phyloP scores from a whole-genome alignment of 2,113 vertebrate genomes.

The Hyla sarda region DNA sequence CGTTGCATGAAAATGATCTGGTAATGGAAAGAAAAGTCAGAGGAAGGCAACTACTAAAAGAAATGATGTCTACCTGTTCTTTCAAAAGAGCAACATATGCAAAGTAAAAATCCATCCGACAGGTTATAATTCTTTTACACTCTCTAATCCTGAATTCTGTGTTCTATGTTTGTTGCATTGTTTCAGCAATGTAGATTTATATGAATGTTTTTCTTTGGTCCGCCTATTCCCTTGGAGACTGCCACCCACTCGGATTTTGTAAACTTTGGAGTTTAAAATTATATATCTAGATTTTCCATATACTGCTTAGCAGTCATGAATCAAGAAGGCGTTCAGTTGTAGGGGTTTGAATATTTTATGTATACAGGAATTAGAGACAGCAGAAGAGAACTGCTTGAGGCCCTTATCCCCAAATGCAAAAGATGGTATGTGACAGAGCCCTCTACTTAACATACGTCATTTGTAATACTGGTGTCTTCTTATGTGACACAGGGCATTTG shows the following conservation, averaged over 20 bases:
- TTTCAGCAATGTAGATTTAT: slow-evolving; percentile 26
- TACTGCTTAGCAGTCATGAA: background rate
- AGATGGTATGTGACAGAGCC: background rate
- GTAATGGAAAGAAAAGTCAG: slow-evolving; percentile 40
- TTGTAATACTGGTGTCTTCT: background rate
- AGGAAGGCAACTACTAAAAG: slow-evolving; percentile 25
- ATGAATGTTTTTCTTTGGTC: background rate
- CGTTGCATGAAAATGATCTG: slow-evolving; percentile 58
- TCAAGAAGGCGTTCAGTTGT: background rate
- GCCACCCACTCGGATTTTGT: slow-evolving; percentile 6
- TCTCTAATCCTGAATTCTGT: background rate
- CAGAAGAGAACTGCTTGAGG: background rate
- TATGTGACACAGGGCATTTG: too few relatives aligned
- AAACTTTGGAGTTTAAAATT: background rate
- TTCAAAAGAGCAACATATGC: slow-evolving; percentile 18
- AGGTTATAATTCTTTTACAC: slow-evolving; percentile 15
- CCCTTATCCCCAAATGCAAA: background rate
- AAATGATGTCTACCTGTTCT: slow-evolving; percentile 52
- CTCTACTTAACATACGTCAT: background rate
- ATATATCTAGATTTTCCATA: background rate
- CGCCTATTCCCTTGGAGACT: slow-evolving; percentile 4
- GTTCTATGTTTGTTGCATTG: background rate
- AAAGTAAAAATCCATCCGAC: slow-evolving; percentile 10
- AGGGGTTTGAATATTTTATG: background rate
- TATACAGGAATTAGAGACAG: background rate